Evolutionary conservation across 2,797 vertebrate species (phyloP).

Genomic region (Capromys pilorides): DNA sequence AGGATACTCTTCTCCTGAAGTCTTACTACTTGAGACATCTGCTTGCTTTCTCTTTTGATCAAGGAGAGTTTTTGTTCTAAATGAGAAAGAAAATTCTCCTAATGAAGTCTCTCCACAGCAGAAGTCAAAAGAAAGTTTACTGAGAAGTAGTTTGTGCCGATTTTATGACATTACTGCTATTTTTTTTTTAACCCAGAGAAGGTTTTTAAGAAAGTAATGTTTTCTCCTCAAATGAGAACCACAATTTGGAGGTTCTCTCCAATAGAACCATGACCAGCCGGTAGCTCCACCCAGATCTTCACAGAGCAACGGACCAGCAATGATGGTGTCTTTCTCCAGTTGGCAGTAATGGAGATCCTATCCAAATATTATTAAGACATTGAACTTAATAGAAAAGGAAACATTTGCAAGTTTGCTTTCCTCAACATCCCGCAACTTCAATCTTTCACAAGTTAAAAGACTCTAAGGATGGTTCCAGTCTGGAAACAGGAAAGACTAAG

Average conservation of each 20-base stretch:
- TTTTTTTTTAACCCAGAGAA: not conserved
- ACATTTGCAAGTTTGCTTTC: not conserved
- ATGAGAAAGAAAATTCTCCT: constrained; percentile 25
- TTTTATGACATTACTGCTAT: not conserved
- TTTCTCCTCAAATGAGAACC: not conserved
- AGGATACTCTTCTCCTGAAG: constrained; percentile 39
- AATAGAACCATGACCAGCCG: accelerated
- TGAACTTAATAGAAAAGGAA: not conserved
- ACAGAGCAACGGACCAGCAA: not conserved
- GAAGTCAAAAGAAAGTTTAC: not conserved
- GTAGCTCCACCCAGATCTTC: not conserved
- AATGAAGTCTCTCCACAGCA: not conserved
- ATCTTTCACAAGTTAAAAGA: constrained; percentile 5
- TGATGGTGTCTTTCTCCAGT: not conserved
- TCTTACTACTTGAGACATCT: not conserved
- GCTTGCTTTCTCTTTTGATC: constrained; percentile 24
- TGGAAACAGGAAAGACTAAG: not conserved
- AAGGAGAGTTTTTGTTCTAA: not conserved
- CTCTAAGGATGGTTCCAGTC: not conserved
- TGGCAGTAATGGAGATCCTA: not conserved
- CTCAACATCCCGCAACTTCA: not conserved
- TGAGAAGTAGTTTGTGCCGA: not conserved
- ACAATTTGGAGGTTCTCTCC: not conserved
- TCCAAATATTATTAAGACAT: not conserved
- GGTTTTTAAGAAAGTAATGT: constrained; percentile 17